Evolutionary conservation across 2,797 vertebrate genomes (phyloP).

Genomic region (Clarias laeviceps): DNA sequence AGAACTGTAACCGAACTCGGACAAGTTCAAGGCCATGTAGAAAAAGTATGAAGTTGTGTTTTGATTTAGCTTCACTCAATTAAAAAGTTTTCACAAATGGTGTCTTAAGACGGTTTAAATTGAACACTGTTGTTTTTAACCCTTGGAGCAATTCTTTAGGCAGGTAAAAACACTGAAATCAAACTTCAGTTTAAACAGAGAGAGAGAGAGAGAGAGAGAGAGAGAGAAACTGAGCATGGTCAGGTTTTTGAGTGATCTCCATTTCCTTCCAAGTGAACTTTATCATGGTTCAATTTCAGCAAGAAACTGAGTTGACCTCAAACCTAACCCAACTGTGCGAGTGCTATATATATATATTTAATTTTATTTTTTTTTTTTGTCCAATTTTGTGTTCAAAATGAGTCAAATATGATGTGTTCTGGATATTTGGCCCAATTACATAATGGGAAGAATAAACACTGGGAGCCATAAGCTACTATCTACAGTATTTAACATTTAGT

Average conservation of each 20-base stretch:
- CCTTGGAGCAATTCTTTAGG: neutral
- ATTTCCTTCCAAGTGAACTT: conserved; percentile 5
- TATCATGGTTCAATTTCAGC: neutral
- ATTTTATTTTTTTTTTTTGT: too few species aligned
- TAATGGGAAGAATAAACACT: neutral
- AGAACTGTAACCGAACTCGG: neutral
- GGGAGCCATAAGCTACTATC: neutral
- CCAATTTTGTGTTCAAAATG: neutral
- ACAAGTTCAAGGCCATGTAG: neutral
- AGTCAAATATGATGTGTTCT: neutral
- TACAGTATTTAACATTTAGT: neutral
- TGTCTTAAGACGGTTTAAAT: neutral
- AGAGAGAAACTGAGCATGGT: neutral
- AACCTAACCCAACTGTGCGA: neutral
- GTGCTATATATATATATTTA: too few species aligned
- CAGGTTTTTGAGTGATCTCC: too few species aligned
- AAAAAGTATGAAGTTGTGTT: neutral
- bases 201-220: neutral
- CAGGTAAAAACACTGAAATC: neutral
- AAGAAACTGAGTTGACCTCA: neutral
- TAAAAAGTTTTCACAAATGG: neutral
- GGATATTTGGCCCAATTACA: neutral
- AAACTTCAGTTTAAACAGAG: neutral
- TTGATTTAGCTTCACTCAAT: neutral
- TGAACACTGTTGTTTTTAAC: neutral